Base-by-base conservation (phyloP, 2,888 invertebrate genomes). In the Troides helena region DNA sequence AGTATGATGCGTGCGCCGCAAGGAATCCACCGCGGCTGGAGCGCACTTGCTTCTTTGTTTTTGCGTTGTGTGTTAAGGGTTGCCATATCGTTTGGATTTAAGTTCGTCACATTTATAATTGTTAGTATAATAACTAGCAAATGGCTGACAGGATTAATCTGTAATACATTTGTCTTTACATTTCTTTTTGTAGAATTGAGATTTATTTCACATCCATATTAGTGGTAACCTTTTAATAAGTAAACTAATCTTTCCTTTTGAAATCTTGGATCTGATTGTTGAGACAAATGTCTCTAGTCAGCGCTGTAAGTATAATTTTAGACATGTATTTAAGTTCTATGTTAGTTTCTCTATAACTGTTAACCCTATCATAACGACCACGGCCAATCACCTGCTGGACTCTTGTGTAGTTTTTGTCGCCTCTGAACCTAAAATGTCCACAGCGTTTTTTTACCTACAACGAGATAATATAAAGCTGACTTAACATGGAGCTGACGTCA, bases 381-480 rank as follows among this genome's bases (percentile, higher is more conserved):
- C 50, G 50, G 10, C 12, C 46, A 14, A 50, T 21, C 63, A 18
- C 62, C 59, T 8, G 59, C 46, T 25, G 62, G 58, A 58, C 46
- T 17, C 21, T 59, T 30, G 68, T 63, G 58, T 25, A 63, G 58
- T 68, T 68, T 68, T 68, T 68, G 50, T 68, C 63, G 17, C 58
- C 0, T 3, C 25, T 50, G 43, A 63, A 43, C 58, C 57, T 46
- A 68, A 68, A 68, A 59, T 59, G 46, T 46, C 59, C 18, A 39
- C n/a, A 18, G 2, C 39, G 30, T 62, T 68, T 68, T 68, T 46
- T 58, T 17, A 36, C 30, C 63, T 25, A 57, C 63, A 23, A 50
- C 63, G 63, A 23, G 57, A 58, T 59, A 23, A 63, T 62, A n/a
- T 62, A 68, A 50, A 57, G 43, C 67, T 25, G 30, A 18, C 25